These are phyloP conservation scores for Oryzias javanicus DNA, from an alignment of 2,113 vertebrate genomes.

Conservation along the genomic window DNA sequence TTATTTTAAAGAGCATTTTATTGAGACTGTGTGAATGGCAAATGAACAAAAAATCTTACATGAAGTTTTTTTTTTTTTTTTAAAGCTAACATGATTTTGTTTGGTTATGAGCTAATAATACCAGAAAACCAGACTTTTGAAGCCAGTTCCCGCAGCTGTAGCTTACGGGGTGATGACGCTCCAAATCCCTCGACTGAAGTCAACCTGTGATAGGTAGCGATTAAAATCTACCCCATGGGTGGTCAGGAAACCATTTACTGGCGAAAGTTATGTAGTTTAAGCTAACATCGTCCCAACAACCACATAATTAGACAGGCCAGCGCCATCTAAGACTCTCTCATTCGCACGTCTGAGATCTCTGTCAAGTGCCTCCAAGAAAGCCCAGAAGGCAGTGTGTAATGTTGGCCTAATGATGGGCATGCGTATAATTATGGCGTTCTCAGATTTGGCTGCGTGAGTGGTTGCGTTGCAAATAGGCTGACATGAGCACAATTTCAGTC, in stretches of 20 bases:
- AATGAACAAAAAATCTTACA: too few species aligned
- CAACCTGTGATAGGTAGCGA: background rate
- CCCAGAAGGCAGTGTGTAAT: conserved; percentile 21
- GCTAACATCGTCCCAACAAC: conserved; percentile 35
- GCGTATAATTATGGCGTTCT: conserved; percentile 40
- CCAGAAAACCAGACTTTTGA: too few species aligned
- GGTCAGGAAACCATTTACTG: conserved; percentile 27
- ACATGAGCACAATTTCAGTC: conserved; percentile 26
- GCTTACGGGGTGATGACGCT: background rate
- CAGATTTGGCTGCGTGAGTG: conserved; percentile 9
- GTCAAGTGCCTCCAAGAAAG: conserved; percentile 43
- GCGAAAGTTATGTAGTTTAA: conserved; percentile 37
- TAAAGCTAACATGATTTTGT: too few species aligned
- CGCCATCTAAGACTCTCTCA: conserved; percentile 25
- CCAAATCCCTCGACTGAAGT: background rate
- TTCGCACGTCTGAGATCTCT: conserved; percentile 29
- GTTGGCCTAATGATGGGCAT: conserved; percentile 35
- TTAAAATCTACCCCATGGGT: conserved; percentile 30
- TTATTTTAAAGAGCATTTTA: too few species aligned
- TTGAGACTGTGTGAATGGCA: too few species aligned
- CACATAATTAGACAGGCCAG: conserved; percentile 31
- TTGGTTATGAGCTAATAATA: too few species aligned
- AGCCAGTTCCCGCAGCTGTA: background rate
- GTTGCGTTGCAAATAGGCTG: conserved; percentile 34
- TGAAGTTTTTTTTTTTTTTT: too few species aligned